Conservation (phyloP, 2,888 invertebrate genomes). For the Tridacna crocea region DNA sequence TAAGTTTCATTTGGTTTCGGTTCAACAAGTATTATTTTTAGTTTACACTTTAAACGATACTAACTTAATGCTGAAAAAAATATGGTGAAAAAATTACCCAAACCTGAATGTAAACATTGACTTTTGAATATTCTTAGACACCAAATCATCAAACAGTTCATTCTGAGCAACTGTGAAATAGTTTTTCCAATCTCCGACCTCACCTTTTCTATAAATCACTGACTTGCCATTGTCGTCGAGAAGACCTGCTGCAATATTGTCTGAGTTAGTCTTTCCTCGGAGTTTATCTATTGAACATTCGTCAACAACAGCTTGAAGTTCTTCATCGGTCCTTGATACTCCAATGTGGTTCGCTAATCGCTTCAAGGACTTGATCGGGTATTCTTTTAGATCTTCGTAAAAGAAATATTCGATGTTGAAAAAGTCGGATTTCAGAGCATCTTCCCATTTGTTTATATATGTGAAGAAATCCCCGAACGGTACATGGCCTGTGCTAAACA, state of each 20-base stretch:
- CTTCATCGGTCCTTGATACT: neutral
- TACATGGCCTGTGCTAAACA: neutral
- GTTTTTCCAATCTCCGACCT: conserved; percentile 18
- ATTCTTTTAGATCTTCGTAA: conserved; percentile 1
- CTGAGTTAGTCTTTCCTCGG: neutral
- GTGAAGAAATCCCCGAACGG: neutral
- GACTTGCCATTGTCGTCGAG: neutral
- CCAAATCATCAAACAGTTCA: neutral
- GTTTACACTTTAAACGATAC: no score
- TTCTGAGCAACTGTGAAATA: conserved; percentile 17
- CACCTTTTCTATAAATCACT: conserved; percentile 9
- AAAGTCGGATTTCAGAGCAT: neutral
- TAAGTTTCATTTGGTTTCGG: no score
- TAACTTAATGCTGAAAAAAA: no score
- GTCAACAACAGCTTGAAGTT: neutral
- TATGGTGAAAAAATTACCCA: no score
- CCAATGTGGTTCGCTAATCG: conserved; percentile 11
- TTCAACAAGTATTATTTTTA: no score
- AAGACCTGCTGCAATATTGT: neutral
- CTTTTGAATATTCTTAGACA: neutral
- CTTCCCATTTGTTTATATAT: neutral
- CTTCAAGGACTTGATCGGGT: neutral
- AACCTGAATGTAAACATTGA: neutral
- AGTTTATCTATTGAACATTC: conserved; percentile 3
- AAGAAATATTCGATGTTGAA: neutral